These are phyloP conservation scores for Eretmocerus hayati DNA, from an alignment of 2,888 invertebrate species.

Conservation along the genomic window DNA sequence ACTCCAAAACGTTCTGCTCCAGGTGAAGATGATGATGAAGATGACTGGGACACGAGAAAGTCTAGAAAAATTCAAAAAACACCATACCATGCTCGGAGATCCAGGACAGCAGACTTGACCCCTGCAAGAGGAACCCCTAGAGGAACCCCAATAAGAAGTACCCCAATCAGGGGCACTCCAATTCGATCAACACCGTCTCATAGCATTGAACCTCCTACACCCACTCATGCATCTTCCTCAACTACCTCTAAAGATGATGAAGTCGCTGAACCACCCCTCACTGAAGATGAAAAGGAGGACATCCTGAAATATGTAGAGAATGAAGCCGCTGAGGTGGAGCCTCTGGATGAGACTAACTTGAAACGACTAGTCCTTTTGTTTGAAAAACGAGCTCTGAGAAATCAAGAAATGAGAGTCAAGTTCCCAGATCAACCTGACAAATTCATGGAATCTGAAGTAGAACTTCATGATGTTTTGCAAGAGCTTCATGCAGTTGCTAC, in stretches of 20 bases:
- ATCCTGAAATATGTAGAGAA: conserved; percentile 78
- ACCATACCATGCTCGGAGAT: conserved; percentile 46
- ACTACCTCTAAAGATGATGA: conserved; percentile 54
- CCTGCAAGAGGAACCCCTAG: conserved; percentile 13
- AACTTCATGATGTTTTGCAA: conserved; percentile 79
- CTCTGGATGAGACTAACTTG: conserved; percentile 78
- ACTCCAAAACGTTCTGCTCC: conserved; percentile 66
- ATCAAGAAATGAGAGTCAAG: conserved; percentile 97
- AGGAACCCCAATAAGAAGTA: conserved; percentile 14
- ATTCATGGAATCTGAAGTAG: conserved; percentile 96
- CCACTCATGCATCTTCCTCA: conserved; percentile 44
- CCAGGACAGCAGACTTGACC: conserved; percentile 7
- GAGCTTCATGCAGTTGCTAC: conserved; percentile 92
- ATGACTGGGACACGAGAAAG: conserved; percentile 56
- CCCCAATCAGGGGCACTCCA: conserved; percentile 10
- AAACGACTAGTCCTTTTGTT: conserved; percentile 86
- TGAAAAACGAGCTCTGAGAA: conserved; percentile 88
- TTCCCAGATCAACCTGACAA: conserved; percentile 95
- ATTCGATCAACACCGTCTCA: conserved; percentile 13
- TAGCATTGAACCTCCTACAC: conserved; percentile 34
- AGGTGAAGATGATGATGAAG: conserved; percentile 62
- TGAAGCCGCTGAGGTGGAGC: conserved; percentile 75
- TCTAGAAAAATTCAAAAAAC: conserved; percentile 48
- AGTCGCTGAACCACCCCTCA: conserved; percentile 55
- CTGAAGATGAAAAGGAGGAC: conserved; percentile 70